These are phyloP conservation scores for Urosaurus nigricauda DNA, from an alignment of 2,797 vertebrate genomes.

Conservation along the genomic window DNA sequence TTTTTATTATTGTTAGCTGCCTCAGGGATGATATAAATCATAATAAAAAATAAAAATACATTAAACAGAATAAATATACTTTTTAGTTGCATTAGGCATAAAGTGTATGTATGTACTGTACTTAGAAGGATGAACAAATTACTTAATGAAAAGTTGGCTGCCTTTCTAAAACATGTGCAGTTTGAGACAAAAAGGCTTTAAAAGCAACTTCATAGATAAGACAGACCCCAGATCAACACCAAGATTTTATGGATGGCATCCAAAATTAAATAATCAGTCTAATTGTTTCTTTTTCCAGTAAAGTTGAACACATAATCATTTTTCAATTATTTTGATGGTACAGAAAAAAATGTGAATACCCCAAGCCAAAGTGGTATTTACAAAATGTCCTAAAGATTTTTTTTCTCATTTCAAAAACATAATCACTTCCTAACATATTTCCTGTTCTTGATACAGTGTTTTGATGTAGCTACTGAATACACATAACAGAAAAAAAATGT, in stretches of 20 bases:
- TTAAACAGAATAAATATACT: not conserved
- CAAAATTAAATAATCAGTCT: not conserved
- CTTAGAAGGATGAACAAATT: not conserved
- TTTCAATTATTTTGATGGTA: not conserved
- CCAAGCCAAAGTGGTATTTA: not conserved
- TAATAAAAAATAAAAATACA: not conserved
- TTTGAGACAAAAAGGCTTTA: not conserved
- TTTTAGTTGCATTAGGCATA: not conserved
- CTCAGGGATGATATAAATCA: not conserved
- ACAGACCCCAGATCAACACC: not conserved
- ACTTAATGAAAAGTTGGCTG: not conserved
- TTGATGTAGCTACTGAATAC: not conserved
- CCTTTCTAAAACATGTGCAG: not conserved
- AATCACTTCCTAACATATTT: slow-evolving; percentile 34
- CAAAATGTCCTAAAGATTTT: not conserved
- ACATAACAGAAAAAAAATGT: slow-evolving; percentile 11
- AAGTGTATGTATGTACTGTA: not conserved
- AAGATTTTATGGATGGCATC: not conserved
- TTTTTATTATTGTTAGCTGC: not conserved
- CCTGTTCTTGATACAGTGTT: slow-evolving; percentile 8
- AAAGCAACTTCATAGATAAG: not conserved
- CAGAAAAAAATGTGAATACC: not conserved
- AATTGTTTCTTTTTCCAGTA: not conserved
- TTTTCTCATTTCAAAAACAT: slow-evolving; percentile 3
- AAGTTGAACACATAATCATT: not conserved